Evolutionary conservation across 2,888 invertebrate species (phyloP).

Genomic region (Andrena chrysosceles): DNA sequence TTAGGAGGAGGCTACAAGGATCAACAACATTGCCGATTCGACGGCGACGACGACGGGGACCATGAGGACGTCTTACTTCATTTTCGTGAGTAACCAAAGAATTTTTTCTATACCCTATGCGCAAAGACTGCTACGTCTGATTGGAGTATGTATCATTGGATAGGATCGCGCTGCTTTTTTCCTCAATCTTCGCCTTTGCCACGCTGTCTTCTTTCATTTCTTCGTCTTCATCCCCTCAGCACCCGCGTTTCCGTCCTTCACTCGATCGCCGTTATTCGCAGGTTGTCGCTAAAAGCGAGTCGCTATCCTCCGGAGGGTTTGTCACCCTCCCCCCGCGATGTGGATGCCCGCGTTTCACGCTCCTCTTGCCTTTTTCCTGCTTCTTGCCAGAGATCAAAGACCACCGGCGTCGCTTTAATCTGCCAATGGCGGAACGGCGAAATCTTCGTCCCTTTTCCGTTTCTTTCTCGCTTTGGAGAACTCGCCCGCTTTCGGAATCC

Average conservation of each 20-base stretch:
- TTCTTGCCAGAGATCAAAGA: conserved; percentile 72
- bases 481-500: conserved; percentile 34
- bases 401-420: conserved; percentile 70
- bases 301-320: conserved; percentile 43
- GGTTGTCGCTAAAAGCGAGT: conserved; percentile 40
- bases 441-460: conserved; percentile 51
- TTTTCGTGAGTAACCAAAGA: conserved; percentile 63
- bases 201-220: neutral
- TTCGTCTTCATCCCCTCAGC: neutral
- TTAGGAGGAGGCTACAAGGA: neutral
- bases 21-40: conserved; percentile 25
- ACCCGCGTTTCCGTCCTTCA: neutral
- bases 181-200: neutral
- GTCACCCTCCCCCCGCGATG: conserved; percentile 2
- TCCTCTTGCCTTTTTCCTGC: conserved; percentile 41
- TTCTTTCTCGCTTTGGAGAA: conserved; percentile 22
- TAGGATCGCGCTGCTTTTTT: neutral
- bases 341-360: conserved; percentile 40
- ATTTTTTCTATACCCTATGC: neutral
- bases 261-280: conserved; percentile 41
- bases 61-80: conserved; percentile 66
- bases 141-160: conserved; percentile 7
- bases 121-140: neutral
- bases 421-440: conserved; percentile 69
- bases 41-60: conserved; percentile 35